Percentiles rank a stretch among this genome's conserved stretches.
phyloP scores from a whole-genome alignment of 2,113 vertebrate species.

The Sus scrofa region T2T-Sscrofa CM000812.6:222296001-222296500 shows the following conservation, averaged over 20 bases:
- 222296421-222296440: not conserved
- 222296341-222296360: not conserved
- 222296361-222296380: not conserved
- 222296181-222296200: not conserved
- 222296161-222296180: not conserved
- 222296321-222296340: not conserved
- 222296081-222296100: not conserved
- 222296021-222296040: not conserved
- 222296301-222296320: not conserved
- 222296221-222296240: not conserved
- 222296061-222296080: not conserved
- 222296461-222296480: not conserved
- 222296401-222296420: not conserved
- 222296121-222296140: slow-evolving; percentile 28
- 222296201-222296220: not conserved
- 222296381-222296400: not conserved
- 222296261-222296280: not conserved
- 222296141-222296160: not conserved
- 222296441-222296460: not conserved
- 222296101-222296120: not conserved
- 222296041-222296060: not conserved
- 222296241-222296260: not conserved
- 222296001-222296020: not conserved
- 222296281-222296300: not conserved
- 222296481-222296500: not conserved